phyloP scores from a whole-genome alignment of 2,888 invertebrate genomes.

The Molorchus minor region DNA sequence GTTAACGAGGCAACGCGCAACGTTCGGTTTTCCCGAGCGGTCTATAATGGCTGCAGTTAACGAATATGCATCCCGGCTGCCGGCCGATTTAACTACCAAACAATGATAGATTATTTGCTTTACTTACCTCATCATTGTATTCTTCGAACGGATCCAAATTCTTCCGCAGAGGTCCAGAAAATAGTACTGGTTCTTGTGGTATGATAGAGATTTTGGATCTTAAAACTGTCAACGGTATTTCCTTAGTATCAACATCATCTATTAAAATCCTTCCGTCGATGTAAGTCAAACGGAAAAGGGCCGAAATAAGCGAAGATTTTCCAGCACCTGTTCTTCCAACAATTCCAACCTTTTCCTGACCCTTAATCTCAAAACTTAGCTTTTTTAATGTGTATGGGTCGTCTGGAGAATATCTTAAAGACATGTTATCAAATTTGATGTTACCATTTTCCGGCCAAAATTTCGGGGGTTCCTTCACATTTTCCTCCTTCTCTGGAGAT shows the following conservation, averaged over 20 bases:
- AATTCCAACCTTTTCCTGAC: slow-evolving; percentile 75
- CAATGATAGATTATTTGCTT: no score
- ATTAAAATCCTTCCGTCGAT: slow-evolving; percentile 81
- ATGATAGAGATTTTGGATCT: slow-evolving; percentile 83
- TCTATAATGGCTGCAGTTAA: no score
- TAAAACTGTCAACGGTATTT: slow-evolving; percentile 76
- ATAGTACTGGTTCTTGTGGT: slow-evolving; percentile 85
- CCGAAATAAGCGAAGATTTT: slow-evolving; percentile 78
- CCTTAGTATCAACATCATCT: slow-evolving; percentile 76
- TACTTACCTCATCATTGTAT: slow-evolving; percentile 72
- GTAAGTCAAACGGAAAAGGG: slow-evolving; percentile 82
- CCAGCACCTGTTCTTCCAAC: slow-evolving; percentile 87
- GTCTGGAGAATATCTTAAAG: slow-evolving; percentile 69
- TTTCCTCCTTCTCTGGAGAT: slow-evolving; percentile 64
- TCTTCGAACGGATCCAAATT: slow-evolving; percentile 91
- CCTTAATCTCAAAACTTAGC: slow-evolving; percentile 69
- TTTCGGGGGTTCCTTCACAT: slow-evolving; percentile 58
- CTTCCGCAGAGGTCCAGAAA: slow-evolving; percentile 85
- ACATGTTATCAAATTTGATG: slow-evolving; percentile 69
- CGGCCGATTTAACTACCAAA: no score
- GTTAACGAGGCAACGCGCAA: no score
- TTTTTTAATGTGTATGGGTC: slow-evolving; percentile 74
- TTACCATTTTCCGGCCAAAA: slow-evolving; percentile 69
- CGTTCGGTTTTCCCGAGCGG: no score
- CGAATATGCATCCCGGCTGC: no score